Evolutionary conservation across 2,113 vertebrate genomes (phyloP), one percentile per base, ranked within the genome.

Genomic region (Prochilodus magdalenae): DNA sequence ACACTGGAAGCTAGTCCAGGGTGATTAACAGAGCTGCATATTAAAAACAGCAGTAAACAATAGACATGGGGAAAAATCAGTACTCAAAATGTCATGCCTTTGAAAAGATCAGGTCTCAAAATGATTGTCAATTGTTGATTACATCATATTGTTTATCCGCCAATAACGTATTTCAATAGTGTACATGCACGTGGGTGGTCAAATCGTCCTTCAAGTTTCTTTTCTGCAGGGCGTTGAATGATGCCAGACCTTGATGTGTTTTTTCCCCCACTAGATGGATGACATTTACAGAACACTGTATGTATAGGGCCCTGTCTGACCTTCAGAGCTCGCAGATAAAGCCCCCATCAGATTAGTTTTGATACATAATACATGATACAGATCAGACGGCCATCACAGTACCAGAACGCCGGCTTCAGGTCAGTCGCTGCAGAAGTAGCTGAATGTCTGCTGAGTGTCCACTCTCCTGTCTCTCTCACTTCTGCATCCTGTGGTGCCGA

Each of bases 401-500:
- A 22, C 51, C 36, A 7, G 27, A 71, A 62, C 26, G 59, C 63
- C 47, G 40, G 26, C 59, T 83, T 83, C 67, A 72, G 75, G 81
- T 77, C 67, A 33, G 57, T 24, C 8, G 26, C n/a, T 76, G 80
- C 73, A 70, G 74, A 60, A 67, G 73, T 67, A 70, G 57, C 29
- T 83, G 30, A 33, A 36, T 77, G 55, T 71, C 53, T 77, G 75
- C 12, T 51, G 65, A 71, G 75, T 73, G 81, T 73, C 73, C 73
- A 77, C 74, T 81, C 78, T 84, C 73, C 78, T 79, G 67, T 65
- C 66, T 83, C 66, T 81, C 30, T 47, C 73, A 63, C 78, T 67
- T 76, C 71, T 44, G 72, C 73, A 85, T 89, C 88, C 85, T 71
- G 87, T 30, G 24, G 57, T 77, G 82, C 88, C 88, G 84, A 85